A percentile compares a stretch with the other conserved stretches of the same genome.
These are phyloP conservation scores for Hirudo medicinalis DNA, from an alignment of 1,140 invertebrate species.

Conservation along the genomic window DNA sequence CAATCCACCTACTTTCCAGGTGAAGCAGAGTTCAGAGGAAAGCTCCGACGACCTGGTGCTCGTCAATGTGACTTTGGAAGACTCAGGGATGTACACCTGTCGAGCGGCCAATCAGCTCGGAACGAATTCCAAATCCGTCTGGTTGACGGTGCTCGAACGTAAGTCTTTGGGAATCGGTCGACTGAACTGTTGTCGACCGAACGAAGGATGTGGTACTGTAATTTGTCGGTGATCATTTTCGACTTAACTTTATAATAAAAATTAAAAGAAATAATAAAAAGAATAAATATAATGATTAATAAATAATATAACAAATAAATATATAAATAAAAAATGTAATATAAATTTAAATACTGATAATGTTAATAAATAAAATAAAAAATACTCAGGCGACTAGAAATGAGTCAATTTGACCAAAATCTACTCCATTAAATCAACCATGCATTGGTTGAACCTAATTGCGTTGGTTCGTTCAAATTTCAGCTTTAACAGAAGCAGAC, in stretches of 20 bases:
- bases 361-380: no score
- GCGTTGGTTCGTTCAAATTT: background rate
- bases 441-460: no score
- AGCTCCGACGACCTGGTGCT: background rate
- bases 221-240: no score
- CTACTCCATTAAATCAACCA: no score
- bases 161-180: background rate
- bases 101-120: background rate
- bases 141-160: constrained; percentile 2
- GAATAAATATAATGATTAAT: background rate
- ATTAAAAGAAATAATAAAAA: background rate
- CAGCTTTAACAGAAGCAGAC: background rate
- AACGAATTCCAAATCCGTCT: background rate
- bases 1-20: no score
- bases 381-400: no score
- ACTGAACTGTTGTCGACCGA: background rate
- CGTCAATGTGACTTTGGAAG: constrained; percentile 6
- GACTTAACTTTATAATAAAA: no score
- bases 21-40: no score
- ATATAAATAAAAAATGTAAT: no score
- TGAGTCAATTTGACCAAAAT: no score
- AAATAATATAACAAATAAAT: background rate
- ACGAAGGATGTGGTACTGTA: background rate
- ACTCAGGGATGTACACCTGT: constrained; percentile 8
- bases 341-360: no score